Conservation (phyloP, 2,888 invertebrate species). For the Malthinus seriepunctatus region DNA sequence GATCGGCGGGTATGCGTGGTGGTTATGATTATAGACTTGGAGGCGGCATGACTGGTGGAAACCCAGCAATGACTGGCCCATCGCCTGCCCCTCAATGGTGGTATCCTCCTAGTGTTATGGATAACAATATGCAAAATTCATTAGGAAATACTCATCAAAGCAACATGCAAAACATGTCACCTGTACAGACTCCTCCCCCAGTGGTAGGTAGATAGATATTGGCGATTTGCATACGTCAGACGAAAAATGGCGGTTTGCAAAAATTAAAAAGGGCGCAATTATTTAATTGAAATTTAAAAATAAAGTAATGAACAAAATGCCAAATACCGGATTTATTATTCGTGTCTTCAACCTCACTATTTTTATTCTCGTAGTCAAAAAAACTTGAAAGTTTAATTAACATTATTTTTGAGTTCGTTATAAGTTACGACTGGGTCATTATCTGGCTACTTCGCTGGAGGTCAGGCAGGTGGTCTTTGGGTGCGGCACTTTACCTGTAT, state of each 20-base stretch:
- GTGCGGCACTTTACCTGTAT: conserved; percentile 38
- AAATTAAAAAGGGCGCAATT: conserved; percentile 1
- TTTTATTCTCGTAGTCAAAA: background rate
- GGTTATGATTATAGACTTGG: conserved; percentile 77
- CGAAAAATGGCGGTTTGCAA: conserved; percentile 19
- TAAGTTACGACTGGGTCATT: conserved; percentile 41
- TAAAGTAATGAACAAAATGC: background rate
- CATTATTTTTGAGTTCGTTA: conserved; percentile 22
- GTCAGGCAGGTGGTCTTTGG: conserved; percentile 50
- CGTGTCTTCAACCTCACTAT: background rate
- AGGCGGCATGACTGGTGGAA: conserved; percentile 56
- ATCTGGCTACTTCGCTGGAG: conserved; percentile 45
- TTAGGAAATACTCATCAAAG: conserved; percentile 30
- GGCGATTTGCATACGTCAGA: conserved; percentile 21
- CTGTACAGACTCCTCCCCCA: conserved; percentile 53
- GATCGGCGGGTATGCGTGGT: conserved; percentile 56
- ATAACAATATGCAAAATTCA: conserved; percentile 61
- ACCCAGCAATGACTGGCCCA: conserved; percentile 54
- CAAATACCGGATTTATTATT: conserved; percentile 2
- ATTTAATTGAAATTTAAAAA: background rate
- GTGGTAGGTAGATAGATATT: conserved; percentile 45
- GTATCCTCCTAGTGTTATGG: conserved; percentile 72
- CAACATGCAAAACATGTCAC: conserved; percentile 49
- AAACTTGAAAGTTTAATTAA: conserved; percentile 4
- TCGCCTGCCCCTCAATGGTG: conserved; percentile 64